These are phyloP conservation scores for Emydura subglobosa DNA, from an alignment of 2,113 vertebrate genomes.

Conservation along the genomic window DNA sequence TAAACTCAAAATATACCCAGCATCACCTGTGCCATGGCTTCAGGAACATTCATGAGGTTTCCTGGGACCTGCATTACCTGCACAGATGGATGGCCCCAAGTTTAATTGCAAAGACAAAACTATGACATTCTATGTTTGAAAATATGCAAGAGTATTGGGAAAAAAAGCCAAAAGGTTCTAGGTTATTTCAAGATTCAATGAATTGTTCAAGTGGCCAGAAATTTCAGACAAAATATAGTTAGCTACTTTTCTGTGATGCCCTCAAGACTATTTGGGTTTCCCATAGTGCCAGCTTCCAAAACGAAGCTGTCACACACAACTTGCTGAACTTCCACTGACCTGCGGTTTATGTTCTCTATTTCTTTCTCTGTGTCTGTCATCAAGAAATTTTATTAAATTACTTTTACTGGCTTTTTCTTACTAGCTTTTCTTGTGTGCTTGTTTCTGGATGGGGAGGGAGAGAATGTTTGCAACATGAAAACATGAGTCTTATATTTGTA, in stretches of 20 bases:
- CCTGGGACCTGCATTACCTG: not conserved
- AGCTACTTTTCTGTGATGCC: accelerated
- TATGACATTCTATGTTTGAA: not conserved
- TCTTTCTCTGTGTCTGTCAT: not conserved
- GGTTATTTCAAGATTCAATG: not conserved
- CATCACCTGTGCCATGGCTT: not conserved
- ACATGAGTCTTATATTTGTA: not conserved
- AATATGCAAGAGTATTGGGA: not conserved
- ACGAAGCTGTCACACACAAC: accelerated
- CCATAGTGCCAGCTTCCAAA: not conserved
- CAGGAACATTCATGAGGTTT: not conserved
- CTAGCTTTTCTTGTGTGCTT: not conserved
- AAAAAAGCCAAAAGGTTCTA: not conserved
- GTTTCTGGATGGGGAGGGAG: not conserved
- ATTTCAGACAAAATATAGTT: not conserved
- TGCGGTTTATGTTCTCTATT: not conserved
- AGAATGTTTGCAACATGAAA: not conserved
- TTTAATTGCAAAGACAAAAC: not conserved
- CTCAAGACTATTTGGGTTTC: not conserved
- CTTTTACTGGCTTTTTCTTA: accelerated
- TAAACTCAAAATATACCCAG: not conserved
- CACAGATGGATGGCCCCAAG: not conserved
- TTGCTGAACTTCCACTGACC: not conserved
- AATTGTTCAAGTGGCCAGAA: not conserved
- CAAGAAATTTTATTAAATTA: not conserved